These are phyloP conservation scores for Silurus meridionalis DNA, from an alignment of 2,113 vertebrate species.

Conservation along the genomic window DNA sequence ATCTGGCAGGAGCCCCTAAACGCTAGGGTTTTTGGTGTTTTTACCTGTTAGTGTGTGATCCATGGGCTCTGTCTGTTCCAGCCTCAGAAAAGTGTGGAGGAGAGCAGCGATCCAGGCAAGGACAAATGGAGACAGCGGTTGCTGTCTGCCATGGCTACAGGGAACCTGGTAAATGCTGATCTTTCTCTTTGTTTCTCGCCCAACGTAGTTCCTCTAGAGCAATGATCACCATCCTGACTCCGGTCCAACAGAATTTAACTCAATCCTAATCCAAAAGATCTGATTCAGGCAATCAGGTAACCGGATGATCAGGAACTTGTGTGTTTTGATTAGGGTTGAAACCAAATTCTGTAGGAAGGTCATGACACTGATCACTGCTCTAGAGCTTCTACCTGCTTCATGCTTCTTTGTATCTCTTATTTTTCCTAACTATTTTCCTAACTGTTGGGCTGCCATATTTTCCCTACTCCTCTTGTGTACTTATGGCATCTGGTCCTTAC, in stretches of 20 bases:
- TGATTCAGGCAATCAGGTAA: neutral
- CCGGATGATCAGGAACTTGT: neutral
- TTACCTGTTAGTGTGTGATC: constrained; percentile 56
- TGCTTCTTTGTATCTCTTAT: neutral
- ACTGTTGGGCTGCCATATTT: neutral
- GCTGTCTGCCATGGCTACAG: constrained; percentile 73
- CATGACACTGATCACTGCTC: constrained; percentile 21
- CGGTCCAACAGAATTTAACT: constrained; percentile 13
- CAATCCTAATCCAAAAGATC: constrained; percentile 5
- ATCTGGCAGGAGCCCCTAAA: constrained; percentile 7
- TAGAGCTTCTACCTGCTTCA: constrained; percentile 38
- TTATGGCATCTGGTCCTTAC: neutral
- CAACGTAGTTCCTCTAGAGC: constrained; percentile 37
- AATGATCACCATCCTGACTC: neutral
- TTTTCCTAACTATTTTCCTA: neutral
- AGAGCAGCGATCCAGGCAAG: constrained; percentile 71
- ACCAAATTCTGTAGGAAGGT: neutral
- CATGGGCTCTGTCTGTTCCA: constrained; percentile 68
- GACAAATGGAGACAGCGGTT: constrained; percentile 79
- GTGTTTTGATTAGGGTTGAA: constrained; percentile 22
- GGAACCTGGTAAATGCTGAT: constrained; percentile 65
- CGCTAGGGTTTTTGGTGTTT: constrained; percentile 35
- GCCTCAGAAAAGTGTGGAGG: constrained; percentile 71
- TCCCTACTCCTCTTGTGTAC: constrained; percentile 8
- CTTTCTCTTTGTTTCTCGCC: constrained; percentile 34